Conservation (phyloP, 2,113 vertebrate genomes). For the Antennarius striatus region DNA sequence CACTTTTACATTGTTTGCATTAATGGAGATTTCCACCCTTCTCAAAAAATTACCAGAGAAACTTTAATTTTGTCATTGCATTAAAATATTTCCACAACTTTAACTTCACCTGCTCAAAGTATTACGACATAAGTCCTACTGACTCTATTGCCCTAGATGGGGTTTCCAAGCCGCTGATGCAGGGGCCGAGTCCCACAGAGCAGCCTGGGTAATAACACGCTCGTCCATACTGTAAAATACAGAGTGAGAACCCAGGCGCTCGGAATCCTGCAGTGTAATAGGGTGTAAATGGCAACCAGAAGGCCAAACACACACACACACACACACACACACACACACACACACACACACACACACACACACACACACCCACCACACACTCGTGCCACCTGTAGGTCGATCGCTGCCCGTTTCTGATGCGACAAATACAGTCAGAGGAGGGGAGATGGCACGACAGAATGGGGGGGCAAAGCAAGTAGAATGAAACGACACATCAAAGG, state of each 20-base stretch:
- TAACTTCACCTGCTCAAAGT: no score
- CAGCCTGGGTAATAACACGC: slow-evolving; percentile 43
- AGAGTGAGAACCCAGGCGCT: slow-evolving; percentile 36
- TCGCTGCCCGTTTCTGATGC: slow-evolving; percentile 92
- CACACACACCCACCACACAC: slow-evolving; percentile 72
- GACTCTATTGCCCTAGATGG: slow-evolving; percentile 63
- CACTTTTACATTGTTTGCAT: no score
- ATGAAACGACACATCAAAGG: slow-evolving; percentile 16
- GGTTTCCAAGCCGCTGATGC: slow-evolving; percentile 61
- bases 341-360: slow-evolving; percentile 69
- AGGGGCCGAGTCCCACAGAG: slow-evolving; percentile 58
- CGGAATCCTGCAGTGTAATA: slow-evolving; percentile 82
- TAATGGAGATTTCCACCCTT: no score
- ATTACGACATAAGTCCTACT: slow-evolving; percentile 18
- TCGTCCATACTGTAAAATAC: slow-evolving; percentile 46
- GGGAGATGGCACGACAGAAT: slow-evolving; percentile 40
- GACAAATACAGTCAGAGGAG: slow-evolving; percentile 69
- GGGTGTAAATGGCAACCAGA: slow-evolving; percentile 86
- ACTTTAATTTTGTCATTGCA: no score
- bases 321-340: slow-evolving; percentile 71
- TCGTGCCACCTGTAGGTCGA: slow-evolving; percentile 89
- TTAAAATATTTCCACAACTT: no score
- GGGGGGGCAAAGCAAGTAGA: not conserved
- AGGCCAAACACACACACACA: slow-evolving; percentile 62
- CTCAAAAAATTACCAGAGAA: no score